These are phyloP conservation scores for Microctonus brassicae DNA, from an alignment of 2,888 invertebrate species.

Conservation along the genomic window DNA sequence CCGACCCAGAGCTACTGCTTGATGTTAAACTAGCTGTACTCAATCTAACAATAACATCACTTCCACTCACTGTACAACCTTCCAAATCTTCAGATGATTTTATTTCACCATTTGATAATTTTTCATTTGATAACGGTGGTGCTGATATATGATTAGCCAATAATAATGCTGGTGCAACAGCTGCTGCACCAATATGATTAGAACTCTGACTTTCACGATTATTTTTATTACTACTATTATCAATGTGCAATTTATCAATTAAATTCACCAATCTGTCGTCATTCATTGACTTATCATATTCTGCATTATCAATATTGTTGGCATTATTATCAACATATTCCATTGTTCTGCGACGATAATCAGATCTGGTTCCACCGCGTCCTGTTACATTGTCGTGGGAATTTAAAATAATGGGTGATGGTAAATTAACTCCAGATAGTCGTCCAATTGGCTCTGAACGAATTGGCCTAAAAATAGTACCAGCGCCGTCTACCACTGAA, in stretches of 20 bases:
- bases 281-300: conserved; percentile 53
- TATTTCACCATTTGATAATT: conserved; percentile 56
- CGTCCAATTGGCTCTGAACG: conserved; percentile 61
- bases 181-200: conserved; percentile 57
- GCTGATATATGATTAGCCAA: conserved; percentile 61
- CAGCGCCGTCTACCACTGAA: conserved; percentile 52
- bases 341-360: conserved; percentile 66
- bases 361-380: conserved; percentile 63
- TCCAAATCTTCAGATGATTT: conserved; percentile 56
- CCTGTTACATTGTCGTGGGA: conserved; percentile 64
- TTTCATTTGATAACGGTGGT: conserved; percentile 52
- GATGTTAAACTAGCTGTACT: conserved; percentile 75
- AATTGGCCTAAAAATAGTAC: conserved; percentile 64
- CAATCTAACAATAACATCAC: conserved; percentile 68
- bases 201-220: conserved; percentile 51
- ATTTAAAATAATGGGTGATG: conserved; percentile 58
- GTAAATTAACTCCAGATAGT: conserved; percentile 52
- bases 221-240: conserved; percentile 54
- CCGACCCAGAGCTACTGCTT: conserved; percentile 71
- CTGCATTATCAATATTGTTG: conserved; percentile 61
- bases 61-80: conserved; percentile 45
- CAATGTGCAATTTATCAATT: conserved; percentile 63
- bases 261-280: conserved; percentile 60
- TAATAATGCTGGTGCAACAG: conserved; percentile 59
- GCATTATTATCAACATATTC: conserved; percentile 71